Conservation (phyloP, 2,797 vertebrate species). For the Rousettus madagascariensis region DNA sequence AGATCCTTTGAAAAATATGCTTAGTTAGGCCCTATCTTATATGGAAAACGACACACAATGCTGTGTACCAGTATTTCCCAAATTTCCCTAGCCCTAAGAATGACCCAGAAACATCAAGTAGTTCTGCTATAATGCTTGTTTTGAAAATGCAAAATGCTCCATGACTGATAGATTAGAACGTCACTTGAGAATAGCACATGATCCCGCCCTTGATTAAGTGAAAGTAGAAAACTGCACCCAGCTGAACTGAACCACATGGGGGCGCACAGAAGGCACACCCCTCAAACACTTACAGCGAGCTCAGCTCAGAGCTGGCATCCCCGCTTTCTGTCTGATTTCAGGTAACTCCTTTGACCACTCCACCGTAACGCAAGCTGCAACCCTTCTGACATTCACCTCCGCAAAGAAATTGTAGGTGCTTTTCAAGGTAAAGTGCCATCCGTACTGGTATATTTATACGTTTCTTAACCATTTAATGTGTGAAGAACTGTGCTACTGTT, state of each 20-base stretch:
- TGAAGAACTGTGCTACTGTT: neutral
- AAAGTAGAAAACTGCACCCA: neutral
- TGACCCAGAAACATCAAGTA: neutral
- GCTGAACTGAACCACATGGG: neutral
- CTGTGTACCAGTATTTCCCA: neutral
- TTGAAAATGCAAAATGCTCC: neutral
- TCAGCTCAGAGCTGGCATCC: rapidly evolving
- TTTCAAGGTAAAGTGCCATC: neutral
- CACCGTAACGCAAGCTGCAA: neutral
- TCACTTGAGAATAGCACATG: neutral
- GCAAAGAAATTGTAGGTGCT: neutral
- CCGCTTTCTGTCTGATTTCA: neutral
- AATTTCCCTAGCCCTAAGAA: neutral
- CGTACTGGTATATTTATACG: too few relatives aligned
- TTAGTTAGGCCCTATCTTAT: neutral
- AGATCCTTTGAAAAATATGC: neutral
- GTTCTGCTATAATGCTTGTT: neutral
- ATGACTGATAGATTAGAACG: neutral
- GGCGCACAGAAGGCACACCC: neutral
- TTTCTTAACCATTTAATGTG: neutral
- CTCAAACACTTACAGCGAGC: neutral
- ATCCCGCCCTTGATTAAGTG: neutral
- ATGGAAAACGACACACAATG: neutral
- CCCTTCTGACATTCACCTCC: neutral
- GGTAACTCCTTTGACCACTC: neutral